These are phyloP conservation scores for Campoplex nolae DNA, from an alignment of 2,888 invertebrate genomes.

Conservation along the genomic window DNA sequence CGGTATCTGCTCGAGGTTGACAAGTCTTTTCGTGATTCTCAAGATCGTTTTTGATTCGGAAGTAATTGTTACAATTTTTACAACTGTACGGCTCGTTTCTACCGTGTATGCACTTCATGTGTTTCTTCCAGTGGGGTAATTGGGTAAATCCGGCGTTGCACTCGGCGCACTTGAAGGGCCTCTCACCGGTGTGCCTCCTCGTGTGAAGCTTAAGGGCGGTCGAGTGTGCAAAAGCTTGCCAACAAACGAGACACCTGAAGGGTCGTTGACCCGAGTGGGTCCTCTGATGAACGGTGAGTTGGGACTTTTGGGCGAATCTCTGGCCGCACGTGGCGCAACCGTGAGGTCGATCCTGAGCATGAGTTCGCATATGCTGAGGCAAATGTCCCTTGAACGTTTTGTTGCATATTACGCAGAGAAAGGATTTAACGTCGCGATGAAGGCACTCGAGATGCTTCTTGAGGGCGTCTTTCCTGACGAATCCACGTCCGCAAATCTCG, in stretches of 20 bases:
- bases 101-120: constrained; percentile 94
- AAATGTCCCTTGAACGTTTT: constrained; percentile 93
- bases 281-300: constrained; percentile 92
- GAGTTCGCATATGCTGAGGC: constrained; percentile 93
- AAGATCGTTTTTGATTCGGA: constrained; percentile 91
- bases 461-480: constrained; percentile 90
- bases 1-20: constrained; percentile 65
- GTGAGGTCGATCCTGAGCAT: constrained; percentile 91
- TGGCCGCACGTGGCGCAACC: constrained; percentile 92
- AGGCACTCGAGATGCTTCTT: constrained; percentile 91
- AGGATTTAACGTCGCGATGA: constrained; percentile 90
- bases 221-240: constrained; percentile 92
- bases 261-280: constrained; percentile 94
- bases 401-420: constrained; percentile 92
- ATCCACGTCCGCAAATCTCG: constrained; percentile 92
- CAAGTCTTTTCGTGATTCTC: constrained; percentile 87
- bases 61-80: constrained; percentile 89
- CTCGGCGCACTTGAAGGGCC: constrained; percentile 90
- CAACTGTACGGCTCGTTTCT: constrained; percentile 92
- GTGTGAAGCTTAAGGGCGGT: constrained; percentile 94
- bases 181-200: constrained; percentile 93
- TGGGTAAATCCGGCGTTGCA: constrained; percentile 91
- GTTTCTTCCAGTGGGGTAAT: constrained; percentile 94
- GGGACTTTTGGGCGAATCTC: constrained; percentile 93
- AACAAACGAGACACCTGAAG: constrained; percentile 92